These are phyloP conservation scores for Hypomesus transpacificus DNA, from an alignment of 2,113 vertebrate genomes.

Conservation along the genomic window DNA sequence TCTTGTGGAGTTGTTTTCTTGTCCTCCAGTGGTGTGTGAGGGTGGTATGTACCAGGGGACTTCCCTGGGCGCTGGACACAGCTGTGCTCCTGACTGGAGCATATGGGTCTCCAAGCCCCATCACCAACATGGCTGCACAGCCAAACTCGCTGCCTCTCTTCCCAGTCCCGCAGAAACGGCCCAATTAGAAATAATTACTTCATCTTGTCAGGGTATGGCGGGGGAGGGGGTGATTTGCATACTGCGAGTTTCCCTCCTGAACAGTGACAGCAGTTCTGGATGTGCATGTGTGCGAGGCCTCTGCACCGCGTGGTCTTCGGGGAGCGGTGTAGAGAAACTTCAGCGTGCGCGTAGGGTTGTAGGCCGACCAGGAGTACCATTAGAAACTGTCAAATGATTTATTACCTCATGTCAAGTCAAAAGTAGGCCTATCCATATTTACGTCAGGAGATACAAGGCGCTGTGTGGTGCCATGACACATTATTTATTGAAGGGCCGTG, in stretches of 20 bases:
- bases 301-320: no score
- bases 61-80: constrained; percentile 52
- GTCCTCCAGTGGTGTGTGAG: constrained; percentile 11
- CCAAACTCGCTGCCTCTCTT: constrained; percentile 34
- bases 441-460: constrained; percentile 40
- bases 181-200: constrained; percentile 66
- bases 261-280: not conserved
- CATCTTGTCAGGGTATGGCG: constrained; percentile 21
- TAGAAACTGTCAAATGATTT: constrained; percentile 54
- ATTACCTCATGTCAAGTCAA: constrained; percentile 63
- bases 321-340: no score
- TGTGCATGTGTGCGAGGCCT: not conserved
- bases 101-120: constrained; percentile 54
- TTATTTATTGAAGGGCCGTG: constrained; percentile 65
- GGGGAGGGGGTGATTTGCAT: constrained; percentile 30
- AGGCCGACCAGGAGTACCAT: not conserved
- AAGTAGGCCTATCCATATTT: constrained; percentile 58
- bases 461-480: constrained; percentile 40
- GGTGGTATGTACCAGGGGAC: constrained; percentile 47
- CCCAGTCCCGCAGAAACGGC: constrained; percentile 41
- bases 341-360: no score
- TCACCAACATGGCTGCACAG: constrained; percentile 52
- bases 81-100: constrained; percentile 56
- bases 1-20: not conserved
- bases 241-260: constrained; percentile 5